Evolutionary conservation across 2,113 vertebrate species (phyloP).

Genomic region (Meriones unguiculatus): DNA sequence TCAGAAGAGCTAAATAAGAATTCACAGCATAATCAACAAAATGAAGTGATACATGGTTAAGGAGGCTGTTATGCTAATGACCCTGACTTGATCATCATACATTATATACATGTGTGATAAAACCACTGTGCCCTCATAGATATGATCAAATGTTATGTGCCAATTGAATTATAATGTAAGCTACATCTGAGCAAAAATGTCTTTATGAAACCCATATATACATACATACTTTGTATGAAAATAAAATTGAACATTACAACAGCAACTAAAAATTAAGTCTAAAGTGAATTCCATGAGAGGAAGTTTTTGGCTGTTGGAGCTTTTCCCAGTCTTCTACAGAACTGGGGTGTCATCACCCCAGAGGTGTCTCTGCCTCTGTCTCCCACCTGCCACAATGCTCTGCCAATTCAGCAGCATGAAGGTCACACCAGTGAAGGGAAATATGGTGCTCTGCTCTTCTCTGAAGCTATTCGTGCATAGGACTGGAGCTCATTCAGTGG

Average conservation of each 20-base stretch:
- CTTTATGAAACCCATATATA: not conserved
- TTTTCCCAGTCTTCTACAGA: not conserved
- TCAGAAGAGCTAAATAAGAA: not conserved
- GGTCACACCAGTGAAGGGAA: not conserved
- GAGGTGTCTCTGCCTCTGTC: not conserved
- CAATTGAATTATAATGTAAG: not conserved
- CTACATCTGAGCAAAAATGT: not conserved
- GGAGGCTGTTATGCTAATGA: not conserved
- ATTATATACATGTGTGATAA: not conserved
- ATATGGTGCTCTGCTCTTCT: not conserved
- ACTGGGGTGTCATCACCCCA: rapidly evolving
- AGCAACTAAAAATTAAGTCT: not conserved
- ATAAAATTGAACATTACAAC: not conserved
- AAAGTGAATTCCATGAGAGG: not conserved
- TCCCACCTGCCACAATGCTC: not conserved
- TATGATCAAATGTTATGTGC: not conserved
- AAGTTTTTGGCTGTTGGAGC: not conserved
- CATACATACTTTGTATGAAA: not conserved
- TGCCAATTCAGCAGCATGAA: not conserved
- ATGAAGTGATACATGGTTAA: not conserved
- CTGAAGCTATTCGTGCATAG: not conserved
- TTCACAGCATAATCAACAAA: not conserved
- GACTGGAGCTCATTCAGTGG: not conserved
- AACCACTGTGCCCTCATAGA: not conserved
- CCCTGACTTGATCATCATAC: not conserved